phyloP scores from a whole-genome alignment of 2,797 vertebrate genomes.

The Pseudopleuronectes americanus region DNA sequence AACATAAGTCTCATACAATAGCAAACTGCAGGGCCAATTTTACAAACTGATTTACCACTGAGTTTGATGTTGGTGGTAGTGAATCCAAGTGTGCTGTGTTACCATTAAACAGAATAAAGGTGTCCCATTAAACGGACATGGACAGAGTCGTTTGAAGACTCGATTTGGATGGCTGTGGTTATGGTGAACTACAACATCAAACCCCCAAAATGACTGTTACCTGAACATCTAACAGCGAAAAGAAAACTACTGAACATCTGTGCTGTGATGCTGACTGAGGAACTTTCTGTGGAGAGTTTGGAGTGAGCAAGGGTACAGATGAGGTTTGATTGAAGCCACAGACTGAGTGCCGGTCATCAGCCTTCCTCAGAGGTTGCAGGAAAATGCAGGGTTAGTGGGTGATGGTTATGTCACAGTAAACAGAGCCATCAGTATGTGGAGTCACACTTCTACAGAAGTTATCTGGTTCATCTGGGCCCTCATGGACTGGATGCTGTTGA shows the following conservation, averaged over 20 bases:
- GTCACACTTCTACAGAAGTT: conserved; percentile 97
- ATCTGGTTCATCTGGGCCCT: conserved; percentile 98
- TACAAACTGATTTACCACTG: conserved; percentile 11
- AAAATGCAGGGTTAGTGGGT: conserved; percentile 3
- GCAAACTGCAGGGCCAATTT: conserved; percentile 5
- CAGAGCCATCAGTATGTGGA: conserved; percentile 5
- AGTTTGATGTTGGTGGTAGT: conserved; percentile 4
- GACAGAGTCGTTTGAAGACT: conserved; percentile 17
- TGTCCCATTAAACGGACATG: not conserved
- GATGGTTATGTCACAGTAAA: conserved; percentile 12
- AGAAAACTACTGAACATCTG: conserved; percentile 24
- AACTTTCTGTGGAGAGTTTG: conserved; percentile 27
- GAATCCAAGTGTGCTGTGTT: not conserved
- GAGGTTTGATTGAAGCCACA: conserved; percentile 26
- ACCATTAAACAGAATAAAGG: not conserved
- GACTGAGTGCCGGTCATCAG: conserved; percentile 48
- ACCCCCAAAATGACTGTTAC: conserved; percentile 2
- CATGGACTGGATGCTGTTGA: conserved; percentile 98
- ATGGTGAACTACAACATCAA: conserved; percentile 8
- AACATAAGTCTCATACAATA: not conserved
- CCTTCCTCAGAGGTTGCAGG: conserved; percentile 26
- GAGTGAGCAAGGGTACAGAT: not conserved
- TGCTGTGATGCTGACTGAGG: conserved; percentile 41
- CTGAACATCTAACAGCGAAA: conserved; percentile 41
- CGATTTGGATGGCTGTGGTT: not conserved